Conservation (phyloP, 2,113 vertebrate genomes). For the Athene cunicularia region DNA sequence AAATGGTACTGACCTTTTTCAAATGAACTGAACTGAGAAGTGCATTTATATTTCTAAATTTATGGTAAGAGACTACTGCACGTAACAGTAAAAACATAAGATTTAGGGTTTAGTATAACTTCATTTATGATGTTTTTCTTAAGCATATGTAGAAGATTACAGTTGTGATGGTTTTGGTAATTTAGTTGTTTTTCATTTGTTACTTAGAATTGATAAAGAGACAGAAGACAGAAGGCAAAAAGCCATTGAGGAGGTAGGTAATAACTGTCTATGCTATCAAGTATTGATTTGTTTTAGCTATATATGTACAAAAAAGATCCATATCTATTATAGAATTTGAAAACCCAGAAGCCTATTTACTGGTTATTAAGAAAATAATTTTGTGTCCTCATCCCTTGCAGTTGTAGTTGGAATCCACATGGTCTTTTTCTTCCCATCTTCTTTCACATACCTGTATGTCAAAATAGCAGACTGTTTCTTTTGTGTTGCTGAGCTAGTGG, state of each 20-base stretch:
- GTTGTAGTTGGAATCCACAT: not conserved
- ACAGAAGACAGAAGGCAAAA: slow-evolving; percentile 93
- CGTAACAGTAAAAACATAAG: not conserved
- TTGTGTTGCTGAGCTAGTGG: not conserved
- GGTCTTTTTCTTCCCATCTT: not conserved
- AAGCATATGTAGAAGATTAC: not conserved
- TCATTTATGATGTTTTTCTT: not conserved
- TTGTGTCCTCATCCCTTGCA: not conserved
- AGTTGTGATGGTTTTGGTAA: slow-evolving; percentile 51
- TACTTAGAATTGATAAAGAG: slow-evolving; percentile 87
- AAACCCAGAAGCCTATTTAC: not conserved
- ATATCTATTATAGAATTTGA: not conserved
- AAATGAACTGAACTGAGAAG: not conserved
- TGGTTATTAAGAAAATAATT: not conserved
- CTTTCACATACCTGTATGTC: not conserved
- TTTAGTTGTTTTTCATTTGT: slow-evolving; percentile 62
- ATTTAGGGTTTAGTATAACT: not conserved
- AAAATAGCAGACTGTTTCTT: not conserved
- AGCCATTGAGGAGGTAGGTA: slow-evolving; percentile 98
- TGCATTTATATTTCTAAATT: not conserved
- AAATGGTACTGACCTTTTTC: not conserved
- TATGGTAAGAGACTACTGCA: not conserved
- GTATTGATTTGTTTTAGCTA: not conserved
- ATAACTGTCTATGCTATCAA: not conserved
- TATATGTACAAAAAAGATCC: not conserved